Evolutionary conservation across 2,113 vertebrate species (phyloP).

Genomic region (Corvus cornix): DNA sequence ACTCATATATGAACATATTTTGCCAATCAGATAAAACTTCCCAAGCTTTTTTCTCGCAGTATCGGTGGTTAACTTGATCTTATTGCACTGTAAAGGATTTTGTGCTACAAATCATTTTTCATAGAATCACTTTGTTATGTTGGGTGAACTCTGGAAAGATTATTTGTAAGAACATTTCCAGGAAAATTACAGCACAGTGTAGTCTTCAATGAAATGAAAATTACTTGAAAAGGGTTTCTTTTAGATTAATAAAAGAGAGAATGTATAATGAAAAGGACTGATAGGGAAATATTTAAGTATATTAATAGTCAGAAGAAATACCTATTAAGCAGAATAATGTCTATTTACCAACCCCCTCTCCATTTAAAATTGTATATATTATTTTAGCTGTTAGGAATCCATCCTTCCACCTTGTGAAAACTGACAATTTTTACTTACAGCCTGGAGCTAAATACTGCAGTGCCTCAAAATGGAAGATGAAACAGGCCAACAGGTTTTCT

Average conservation of each 20-base stretch:
- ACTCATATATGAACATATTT: slow-evolving; percentile 68
- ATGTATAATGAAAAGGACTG: neutral
- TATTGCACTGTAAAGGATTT: slow-evolving; percentile 62
- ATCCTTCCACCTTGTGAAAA: slow-evolving; percentile 17
- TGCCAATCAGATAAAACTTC: slow-evolving; percentile 74
- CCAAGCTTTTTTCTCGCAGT: slow-evolving; percentile 52
- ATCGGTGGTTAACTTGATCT: slow-evolving; percentile 65
- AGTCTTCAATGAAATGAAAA: slow-evolving; percentile 27
- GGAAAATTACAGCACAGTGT: neutral
- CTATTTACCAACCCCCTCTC: neutral
- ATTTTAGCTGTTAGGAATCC: slow-evolving; percentile 5
- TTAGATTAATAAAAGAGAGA: neutral
- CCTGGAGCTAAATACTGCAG: slow-evolving; percentile 30
- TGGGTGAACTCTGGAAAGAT: slow-evolving; percentile 51
- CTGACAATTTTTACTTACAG: slow-evolving; percentile 35
- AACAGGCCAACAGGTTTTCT: slow-evolving; percentile 62
- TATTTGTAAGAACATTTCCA: slow-evolving; percentile 51
- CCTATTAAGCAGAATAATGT: neutral
- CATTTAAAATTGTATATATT: slow-evolving; percentile 46
- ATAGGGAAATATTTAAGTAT: neutral
- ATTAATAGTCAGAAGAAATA: slow-evolving; percentile 6
- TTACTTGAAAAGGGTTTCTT: neutral
- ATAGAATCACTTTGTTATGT: slow-evolving; percentile 64
- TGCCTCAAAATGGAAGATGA: slow-evolving; percentile 54
- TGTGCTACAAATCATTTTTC: slow-evolving; percentile 71